Conservation (phyloP, 2,797 vertebrate species). For the Antennarius maculatus region DNA sequence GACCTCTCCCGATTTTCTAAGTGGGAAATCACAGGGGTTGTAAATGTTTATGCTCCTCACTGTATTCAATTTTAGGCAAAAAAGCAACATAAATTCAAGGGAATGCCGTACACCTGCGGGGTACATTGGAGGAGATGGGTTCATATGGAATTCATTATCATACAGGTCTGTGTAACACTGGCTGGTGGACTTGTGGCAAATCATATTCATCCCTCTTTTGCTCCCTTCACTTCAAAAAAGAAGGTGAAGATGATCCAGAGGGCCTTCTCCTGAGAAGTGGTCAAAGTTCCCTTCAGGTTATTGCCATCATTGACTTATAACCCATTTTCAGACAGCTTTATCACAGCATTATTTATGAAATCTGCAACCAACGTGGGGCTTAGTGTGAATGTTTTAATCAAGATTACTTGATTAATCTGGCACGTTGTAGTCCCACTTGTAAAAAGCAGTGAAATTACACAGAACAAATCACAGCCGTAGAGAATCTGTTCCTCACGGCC, state of each 20-base stretch:
- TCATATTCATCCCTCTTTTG: neutral
- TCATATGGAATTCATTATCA: constrained; percentile 23
- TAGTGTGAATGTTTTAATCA: constrained; percentile 19
- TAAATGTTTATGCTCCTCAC: no score
- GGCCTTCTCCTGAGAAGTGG: neutral
- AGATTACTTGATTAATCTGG: constrained; percentile 37
- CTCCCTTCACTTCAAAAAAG: neutral
- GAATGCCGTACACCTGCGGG: neutral
- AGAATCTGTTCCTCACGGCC: constrained; percentile 29
- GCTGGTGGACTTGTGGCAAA: neutral
- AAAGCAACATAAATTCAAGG: no score
- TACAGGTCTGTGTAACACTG: neutral
- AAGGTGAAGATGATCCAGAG: neutral
- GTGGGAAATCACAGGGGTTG: no score
- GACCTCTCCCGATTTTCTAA: no score
- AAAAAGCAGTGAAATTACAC: constrained; percentile 7
- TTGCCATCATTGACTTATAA: neutral
- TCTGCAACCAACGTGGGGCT: neutral
- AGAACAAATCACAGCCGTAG: constrained; percentile 10
- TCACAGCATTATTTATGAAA: neutral
- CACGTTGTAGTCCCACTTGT: constrained; percentile 11
- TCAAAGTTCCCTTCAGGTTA: neutral
- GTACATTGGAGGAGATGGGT: constrained; percentile 13
- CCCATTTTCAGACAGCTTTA: neutral
- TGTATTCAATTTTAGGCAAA: no score